Conservation (phyloP, 2,113 vertebrate species). For the Scalopus aquaticus region DNA sequence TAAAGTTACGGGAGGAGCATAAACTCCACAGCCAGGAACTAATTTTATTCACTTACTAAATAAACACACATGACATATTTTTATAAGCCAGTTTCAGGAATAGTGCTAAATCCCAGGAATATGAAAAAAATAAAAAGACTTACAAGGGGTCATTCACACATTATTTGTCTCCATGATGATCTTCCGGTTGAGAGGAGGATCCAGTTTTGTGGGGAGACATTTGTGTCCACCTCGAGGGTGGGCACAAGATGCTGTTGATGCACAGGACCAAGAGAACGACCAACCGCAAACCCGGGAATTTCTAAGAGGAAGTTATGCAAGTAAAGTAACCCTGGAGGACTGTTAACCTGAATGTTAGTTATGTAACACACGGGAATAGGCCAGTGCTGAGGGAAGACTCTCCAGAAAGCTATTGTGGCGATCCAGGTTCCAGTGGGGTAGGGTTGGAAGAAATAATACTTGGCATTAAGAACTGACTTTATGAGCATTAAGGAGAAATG, state of each 20-base stretch:
- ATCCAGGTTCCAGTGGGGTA: not conserved
- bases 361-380: slow-evolving; percentile 11
- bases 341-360: slow-evolving; percentile 14
- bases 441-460: slow-evolving; percentile 16
- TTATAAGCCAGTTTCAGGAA: slow-evolving; percentile 24
- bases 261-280: not conserved
- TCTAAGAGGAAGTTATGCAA: not conserved
- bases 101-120: not conserved
- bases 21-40: not conserved
- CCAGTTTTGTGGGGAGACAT: not conserved
- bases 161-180: not conserved
- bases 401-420: not conserved
- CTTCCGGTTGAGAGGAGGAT: not conserved
- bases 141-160: not conserved
- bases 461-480: not conserved
- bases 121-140: not conserved
- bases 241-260: not conserved
- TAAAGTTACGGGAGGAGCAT: not conserved
- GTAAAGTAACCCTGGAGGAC: not conserved
- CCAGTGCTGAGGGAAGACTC: not conserved
- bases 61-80: slow-evolving; percentile 18
- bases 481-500: not conserved
- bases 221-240: not conserved
- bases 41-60: slow-evolving; percentile 44
- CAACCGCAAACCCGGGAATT: not conserved